phyloP scores from a whole-genome alignment of 2,113 vertebrate species.

The Bufo bufo region DNA sequence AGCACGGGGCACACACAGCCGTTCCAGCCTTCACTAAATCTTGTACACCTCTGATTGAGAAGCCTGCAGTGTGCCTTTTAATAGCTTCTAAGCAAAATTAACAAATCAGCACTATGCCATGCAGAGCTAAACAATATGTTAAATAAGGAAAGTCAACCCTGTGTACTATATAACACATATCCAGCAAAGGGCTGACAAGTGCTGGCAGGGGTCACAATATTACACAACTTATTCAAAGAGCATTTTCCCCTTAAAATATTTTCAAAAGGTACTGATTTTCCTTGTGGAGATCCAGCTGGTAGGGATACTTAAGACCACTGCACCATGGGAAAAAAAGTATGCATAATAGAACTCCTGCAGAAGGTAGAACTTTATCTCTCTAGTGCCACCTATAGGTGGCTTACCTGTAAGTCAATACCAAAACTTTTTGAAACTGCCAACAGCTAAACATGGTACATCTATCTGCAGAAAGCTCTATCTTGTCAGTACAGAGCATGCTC shows the following conservation, averaged over 20 bases:
- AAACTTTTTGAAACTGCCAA: too few species aligned
- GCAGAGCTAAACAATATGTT: not conserved
- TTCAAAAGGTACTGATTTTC: not conserved
- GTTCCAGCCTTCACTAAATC: not conserved
- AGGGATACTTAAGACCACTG: not conserved
- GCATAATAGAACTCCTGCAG: not conserved
- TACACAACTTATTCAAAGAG: not conserved
- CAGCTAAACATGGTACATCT: too few species aligned
- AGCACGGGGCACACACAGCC: not conserved
- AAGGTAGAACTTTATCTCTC: not conserved
- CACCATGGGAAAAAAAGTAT: not conserved
- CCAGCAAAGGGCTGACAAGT: not conserved
- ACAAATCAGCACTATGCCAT: not conserved
- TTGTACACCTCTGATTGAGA: not conserved
- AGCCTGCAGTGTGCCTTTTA: not conserved
- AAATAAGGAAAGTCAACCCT: not conserved
- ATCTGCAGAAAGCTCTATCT: too few species aligned
- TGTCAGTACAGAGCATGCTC: too few species aligned
- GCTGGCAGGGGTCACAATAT: not conserved
- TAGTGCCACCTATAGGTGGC: not conserved
- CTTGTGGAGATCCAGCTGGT: not conserved
- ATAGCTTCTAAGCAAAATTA: not conserved
- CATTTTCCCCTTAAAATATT: not conserved
- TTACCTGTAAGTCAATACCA: not conserved
- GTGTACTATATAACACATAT: not conserved